Conservation (phyloP, 2,797 vertebrate species). For the Gymnothorax javanicus region DNA sequence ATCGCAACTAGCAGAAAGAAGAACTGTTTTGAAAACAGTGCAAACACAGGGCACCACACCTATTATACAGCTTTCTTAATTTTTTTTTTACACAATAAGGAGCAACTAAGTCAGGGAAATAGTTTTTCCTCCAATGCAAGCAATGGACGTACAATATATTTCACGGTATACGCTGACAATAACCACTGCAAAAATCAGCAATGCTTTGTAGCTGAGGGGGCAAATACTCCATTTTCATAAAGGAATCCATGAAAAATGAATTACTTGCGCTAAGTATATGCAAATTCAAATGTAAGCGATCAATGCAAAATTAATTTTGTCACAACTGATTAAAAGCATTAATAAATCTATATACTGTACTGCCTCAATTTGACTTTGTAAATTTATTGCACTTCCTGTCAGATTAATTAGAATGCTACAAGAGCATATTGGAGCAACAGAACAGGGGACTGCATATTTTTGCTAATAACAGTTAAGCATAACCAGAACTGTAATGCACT, state of each 20-base stretch:
- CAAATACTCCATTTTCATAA: conserved; percentile 87
- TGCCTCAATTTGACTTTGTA: conserved; percentile 97
- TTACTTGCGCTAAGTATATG: conserved; percentile 95
- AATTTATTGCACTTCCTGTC: conserved; percentile 98
- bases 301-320: conserved; percentile 98
- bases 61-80: not conserved
- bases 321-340: conserved; percentile 99
- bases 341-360: conserved; percentile 99
- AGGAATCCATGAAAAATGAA: conserved; percentile 97
- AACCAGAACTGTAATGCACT: conserved; percentile 93
- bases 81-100: not conserved
- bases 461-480: conserved; percentile 96
- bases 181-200: conserved; percentile 70
- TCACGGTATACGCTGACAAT: conserved; percentile 61
- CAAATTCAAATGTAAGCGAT: conserved; percentile 99
- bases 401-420: conserved; percentile 98
- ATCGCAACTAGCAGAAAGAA: not conserved
- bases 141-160: conserved; percentile 23
- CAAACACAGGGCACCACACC: not conserved
- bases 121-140: too few relatives aligned
- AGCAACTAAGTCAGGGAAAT: too few relatives aligned
- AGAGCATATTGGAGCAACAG: conserved; percentile 98
- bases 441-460: conserved; percentile 95
- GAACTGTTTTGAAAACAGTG: not conserved
- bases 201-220: conserved; percentile 81